Percentiles rank a stretch among this genome's conserved stretches.
Conservation (phyloP, 2,113 vertebrate species). For the Python bivittatus region DNA sequence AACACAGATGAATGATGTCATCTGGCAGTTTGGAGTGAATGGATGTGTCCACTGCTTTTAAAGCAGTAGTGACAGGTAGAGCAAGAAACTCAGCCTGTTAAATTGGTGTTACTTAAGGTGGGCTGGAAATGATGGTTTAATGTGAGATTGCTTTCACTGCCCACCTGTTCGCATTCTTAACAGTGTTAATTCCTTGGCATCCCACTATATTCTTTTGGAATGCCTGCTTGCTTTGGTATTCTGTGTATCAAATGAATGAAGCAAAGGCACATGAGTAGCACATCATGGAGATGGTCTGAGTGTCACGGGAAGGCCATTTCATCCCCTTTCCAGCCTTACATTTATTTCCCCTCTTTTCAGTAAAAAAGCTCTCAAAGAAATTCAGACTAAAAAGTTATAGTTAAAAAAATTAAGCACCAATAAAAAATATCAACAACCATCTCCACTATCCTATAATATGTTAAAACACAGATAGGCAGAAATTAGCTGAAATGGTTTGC, state of each 20-base stretch:
- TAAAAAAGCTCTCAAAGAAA: not conserved
- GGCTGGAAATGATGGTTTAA: not conserved
- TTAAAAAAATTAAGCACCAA: not conserved
- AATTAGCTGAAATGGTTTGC: not conserved
- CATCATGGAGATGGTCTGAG: not conserved
- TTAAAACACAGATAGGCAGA: not conserved
- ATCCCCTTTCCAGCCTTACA: not conserved
- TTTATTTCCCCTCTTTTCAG: not conserved
- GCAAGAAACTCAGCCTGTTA: not conserved
- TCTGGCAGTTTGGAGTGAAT: no score
- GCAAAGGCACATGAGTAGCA: not conserved
- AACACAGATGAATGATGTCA: not conserved
- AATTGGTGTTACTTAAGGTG: not conserved
- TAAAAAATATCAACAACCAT: not conserved
- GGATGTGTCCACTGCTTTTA: not conserved
- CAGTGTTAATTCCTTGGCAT: not conserved
- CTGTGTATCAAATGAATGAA: not conserved
- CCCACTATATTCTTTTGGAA: not conserved
- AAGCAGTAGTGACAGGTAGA: not conserved
- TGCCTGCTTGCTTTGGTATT: not conserved
- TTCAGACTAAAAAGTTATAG: not conserved
- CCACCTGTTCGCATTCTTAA: not conserved
- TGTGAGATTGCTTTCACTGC: not conserved
- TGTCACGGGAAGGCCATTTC: not conserved
- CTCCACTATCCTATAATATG: not conserved